These are phyloP conservation scores for Anas georgica DNA, from an alignment of 2,797 vertebrate genomes.

Conservation along the genomic window DNA sequence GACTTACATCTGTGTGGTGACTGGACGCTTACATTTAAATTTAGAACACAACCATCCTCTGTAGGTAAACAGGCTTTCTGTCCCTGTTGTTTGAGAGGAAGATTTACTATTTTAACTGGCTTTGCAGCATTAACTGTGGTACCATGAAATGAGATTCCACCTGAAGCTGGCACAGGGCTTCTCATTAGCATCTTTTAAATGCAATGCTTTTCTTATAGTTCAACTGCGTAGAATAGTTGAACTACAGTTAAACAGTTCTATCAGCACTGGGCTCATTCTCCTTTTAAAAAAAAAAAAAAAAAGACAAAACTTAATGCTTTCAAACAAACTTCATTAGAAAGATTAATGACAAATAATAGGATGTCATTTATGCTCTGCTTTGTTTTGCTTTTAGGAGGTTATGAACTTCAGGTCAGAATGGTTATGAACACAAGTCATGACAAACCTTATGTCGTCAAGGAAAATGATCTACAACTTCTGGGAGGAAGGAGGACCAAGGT, in stretches of 20 bases:
- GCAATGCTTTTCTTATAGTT: neutral
- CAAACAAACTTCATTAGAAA: neutral
- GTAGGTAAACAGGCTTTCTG: neutral
- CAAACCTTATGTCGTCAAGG: neutral
- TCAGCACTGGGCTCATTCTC: neutral
- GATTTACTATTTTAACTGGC: neutral
- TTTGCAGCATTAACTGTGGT: neutral
- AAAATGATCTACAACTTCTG: neutral
- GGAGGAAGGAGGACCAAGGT: neutral
- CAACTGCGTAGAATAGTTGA: neutral
- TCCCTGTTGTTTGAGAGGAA: neutral
- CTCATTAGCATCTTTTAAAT: neutral
- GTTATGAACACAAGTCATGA: neutral
- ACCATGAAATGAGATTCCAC: neutral
- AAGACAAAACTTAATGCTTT: neutral
- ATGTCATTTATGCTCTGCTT: neutral
- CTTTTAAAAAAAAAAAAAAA: neutral
- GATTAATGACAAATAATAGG: neutral
- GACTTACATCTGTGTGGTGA: neutral
- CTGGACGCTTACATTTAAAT: neutral
- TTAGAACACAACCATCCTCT: neutral
- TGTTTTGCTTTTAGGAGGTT: neutral
- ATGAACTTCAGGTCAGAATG: neutral
- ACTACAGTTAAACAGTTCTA: neutral
- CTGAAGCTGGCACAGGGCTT: neutral